A percentile compares a stretch with the other conserved stretches of the same genome.
Evolutionary conservation across 1,140 invertebrate genomes (phyloP).

Genomic region (Hypothenemus hampei): DNA sequence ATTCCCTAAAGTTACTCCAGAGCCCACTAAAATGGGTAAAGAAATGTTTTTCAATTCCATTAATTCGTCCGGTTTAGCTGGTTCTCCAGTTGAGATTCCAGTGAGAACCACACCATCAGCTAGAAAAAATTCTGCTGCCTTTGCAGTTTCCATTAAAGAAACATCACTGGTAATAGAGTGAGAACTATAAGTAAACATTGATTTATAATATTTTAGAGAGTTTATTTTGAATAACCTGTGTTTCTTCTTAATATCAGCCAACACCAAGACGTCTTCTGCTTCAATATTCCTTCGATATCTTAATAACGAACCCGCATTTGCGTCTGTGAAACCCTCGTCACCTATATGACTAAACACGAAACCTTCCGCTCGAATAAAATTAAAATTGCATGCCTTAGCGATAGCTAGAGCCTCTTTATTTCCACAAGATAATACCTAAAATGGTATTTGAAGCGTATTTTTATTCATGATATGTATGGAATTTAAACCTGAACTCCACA

Average conservation of each 20-base stretch:
- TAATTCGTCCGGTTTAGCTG: constrained; percentile 55
- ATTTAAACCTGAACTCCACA: constrained; percentile 58
- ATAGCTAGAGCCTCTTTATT: constrained; percentile 75
- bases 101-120: constrained; percentile 77
- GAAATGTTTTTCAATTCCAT: constrained; percentile 49
- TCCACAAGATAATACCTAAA: constrained; percentile 67
- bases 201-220: neutral
- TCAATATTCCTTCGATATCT: constrained; percentile 66
- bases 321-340: constrained; percentile 76
- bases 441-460: neutral
- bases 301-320: constrained; percentile 68
- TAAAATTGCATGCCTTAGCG: constrained; percentile 63
- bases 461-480: neutral
- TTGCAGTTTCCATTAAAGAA: constrained; percentile 62
- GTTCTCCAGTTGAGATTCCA: constrained; percentile 64
- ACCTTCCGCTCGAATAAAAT: constrained; percentile 77
- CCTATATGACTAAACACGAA: constrained; percentile 79
- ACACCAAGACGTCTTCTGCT: constrained; percentile 65
- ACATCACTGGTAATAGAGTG: constrained; percentile 75
- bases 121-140: constrained; percentile 77
- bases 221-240: constrained; percentile 56
- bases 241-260: constrained; percentile 84
- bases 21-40: constrained; percentile 72
- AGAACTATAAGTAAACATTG: constrained; percentile 52
- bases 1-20: constrained; percentile 68